Evolutionary conservation across 2,113 vertebrate species (phyloP).

Genomic region (Odocoileus virginianus): DNA sequence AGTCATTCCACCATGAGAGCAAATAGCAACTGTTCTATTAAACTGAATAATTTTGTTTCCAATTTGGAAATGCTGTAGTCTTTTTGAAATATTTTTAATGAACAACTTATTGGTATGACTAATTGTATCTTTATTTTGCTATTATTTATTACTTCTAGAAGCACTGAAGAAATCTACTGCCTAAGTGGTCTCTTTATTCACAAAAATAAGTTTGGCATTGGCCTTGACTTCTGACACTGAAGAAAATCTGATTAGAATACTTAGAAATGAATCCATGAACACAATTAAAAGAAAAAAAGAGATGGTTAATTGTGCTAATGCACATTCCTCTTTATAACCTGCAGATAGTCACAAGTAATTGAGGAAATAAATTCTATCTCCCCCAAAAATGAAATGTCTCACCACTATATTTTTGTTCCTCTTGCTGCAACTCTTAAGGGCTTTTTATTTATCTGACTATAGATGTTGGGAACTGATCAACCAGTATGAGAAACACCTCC

Average conservation of each 20-base stretch:
- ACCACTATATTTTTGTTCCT: neutral
- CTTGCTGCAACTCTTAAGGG: neutral
- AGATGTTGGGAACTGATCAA: neutral
- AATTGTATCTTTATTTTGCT: neutral
- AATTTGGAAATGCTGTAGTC: neutral
- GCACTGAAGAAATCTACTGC: neutral
- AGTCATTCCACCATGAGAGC: neutral
- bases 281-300: neutral
- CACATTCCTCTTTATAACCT: neutral
- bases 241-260: slow-evolving; percentile 26
- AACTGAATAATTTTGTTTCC: neutral
- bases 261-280: slow-evolving; percentile 11
- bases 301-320: slow-evolving; percentile 22
- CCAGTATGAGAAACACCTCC: neutral
- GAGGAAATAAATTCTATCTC: slow-evolving; percentile 35
- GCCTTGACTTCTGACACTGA: neutral
- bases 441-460: neutral
- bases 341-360: slow-evolving; percentile 33
- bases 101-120: neutral
- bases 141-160: neutral
- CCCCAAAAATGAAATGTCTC: neutral
- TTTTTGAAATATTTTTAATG: neutral
- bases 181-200: neutral
- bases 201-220: neutral
- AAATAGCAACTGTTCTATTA: neutral